Conservation (phyloP, 2,888 invertebrate species). For the Megaustenia siamemsis region DNA sequence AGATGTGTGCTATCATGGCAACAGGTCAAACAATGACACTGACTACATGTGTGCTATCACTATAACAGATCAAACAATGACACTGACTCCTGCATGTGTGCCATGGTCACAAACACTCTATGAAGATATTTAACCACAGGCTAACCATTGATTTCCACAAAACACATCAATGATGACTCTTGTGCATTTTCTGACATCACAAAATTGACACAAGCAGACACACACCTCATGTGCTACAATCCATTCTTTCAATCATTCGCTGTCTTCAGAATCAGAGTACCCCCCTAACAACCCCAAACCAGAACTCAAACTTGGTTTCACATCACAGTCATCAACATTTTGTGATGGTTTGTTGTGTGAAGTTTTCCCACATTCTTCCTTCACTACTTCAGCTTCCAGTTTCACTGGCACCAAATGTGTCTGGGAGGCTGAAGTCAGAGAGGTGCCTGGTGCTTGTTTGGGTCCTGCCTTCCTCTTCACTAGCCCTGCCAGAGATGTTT, state of each 20-base stretch:
- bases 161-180: too few species aligned
- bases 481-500: constrained; percentile 63
- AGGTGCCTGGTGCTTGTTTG: constrained; percentile 19
- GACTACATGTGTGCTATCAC: too few species aligned
- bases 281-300: constrained; percentile 64
- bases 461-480: constrained; percentile 65
- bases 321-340: not conserved
- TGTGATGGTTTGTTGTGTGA: not conserved
- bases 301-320: not conserved
- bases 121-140: too few species aligned
- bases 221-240: not conserved
- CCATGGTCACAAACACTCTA: too few species aligned
- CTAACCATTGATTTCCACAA: too few species aligned
- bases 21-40: too few species aligned
- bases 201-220: not conserved
- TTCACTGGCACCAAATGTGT: not conserved
- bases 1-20: too few species aligned
- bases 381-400: not conserved
- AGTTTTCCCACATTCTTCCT: not conserved
- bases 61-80: too few species aligned
- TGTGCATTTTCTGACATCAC: too few species aligned
- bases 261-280: constrained; percentile 65
- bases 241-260: constrained; percentile 42
- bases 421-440: not conserved
- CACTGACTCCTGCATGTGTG: too few species aligned